Percentiles rank a stretch among this genome's conserved stretches.
Evolutionary conservation across 1,140 invertebrate species (phyloP).

Genomic region (Microplitis mediator): DNA sequence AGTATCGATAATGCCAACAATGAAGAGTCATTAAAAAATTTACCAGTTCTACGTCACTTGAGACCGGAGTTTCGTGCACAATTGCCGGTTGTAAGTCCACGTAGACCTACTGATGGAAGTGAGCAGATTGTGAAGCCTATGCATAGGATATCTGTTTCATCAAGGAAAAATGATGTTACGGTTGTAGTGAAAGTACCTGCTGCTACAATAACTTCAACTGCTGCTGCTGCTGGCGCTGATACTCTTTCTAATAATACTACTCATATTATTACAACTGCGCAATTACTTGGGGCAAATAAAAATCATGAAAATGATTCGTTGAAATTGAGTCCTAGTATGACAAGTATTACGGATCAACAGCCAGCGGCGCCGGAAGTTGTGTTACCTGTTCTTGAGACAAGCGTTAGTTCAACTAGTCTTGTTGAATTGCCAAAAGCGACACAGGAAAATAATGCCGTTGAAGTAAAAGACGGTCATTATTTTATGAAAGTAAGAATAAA

Average conservation of each 20-base stretch:
- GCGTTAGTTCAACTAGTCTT: conserved; percentile 43
- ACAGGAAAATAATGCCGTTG: conserved; percentile 36
- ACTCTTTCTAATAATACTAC: conserved; percentile 20
- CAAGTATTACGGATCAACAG: conserved; percentile 58
- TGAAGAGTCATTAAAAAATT: conserved; percentile 58
- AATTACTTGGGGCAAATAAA: conserved; percentile 22
- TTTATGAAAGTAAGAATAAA: conserved; percentile 65
- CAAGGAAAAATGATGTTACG: conserved; percentile 31
- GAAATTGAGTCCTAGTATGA: conserved; percentile 41
- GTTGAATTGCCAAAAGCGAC: conserved; percentile 36
- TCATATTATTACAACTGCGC: conserved; percentile 5
- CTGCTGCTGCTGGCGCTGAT: too few relatives aligned
- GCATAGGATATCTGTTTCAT: conserved; percentile 46
- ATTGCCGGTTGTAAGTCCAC: conserved; percentile 72
- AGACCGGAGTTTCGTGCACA: conserved; percentile 85
- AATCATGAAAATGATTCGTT: conserved; percentile 31
- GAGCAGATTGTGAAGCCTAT: conserved; percentile 57
- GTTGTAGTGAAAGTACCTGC: conserved; percentile 20
- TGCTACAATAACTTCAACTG: too few relatives aligned
- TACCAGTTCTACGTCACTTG: conserved; percentile 80
- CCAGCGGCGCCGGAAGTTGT: conserved; percentile 62
- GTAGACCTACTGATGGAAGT: conserved; percentile 59
- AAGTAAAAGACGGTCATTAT: conserved; percentile 74
- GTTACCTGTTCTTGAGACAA: conserved; percentile 54
- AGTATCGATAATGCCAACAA: conserved; percentile 47